Base-by-base conservation (phyloP, 2,113 vertebrate genomes). In the Datnioides undecimradiatus region DNA sequence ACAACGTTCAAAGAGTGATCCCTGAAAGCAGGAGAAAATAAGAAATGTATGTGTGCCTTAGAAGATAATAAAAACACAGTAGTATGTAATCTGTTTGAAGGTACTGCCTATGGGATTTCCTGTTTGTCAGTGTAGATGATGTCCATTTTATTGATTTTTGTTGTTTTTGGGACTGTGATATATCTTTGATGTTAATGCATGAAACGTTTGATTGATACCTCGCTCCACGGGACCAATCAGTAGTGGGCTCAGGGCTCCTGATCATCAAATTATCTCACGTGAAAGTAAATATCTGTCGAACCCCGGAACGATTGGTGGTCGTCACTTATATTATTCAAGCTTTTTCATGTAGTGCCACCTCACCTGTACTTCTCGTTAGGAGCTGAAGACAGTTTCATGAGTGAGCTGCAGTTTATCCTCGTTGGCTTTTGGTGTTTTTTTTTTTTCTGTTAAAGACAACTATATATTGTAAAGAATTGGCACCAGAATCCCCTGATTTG, bases 1-100 rank as follows among this genome's bases (percentile, higher is more conserved):
- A 45, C 65, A 45, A 38, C 41, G 17, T 79, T 71, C 17, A 67
- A 46, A 75, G 43, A 21, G 65, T 7, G 29, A 68, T 70, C 40
- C 67, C 43, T 54, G 8, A 52, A 33, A 78, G 79, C 8, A 16
- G 43, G 12, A 49, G 40, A 49, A 76, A 73, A 75, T 45, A 78
- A 75, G 34, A 71, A 81, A 84, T 69, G 68, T 46, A 85, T 89
- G 83, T 91, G 93, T 94, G 94, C 93, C 94, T 95, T 95, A 93
- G 92, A 76, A 82, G 67, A 75, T 48, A 73, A 70, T 51, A 67
- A n/a, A n/a, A n/a, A 79, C 70, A 68, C 60, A 65, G 63, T 69
- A 8, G 71, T 34, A 8, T 67, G n/a, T n/a, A n/a, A 57, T 59
- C n/a, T 55, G 72, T 76, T 70, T 10, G 19, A 79, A 54, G 69